These are phyloP conservation scores for Theodoxus fluviatilis DNA, from an alignment of 2,888 invertebrate species.

Conservation along the genomic window DNA sequence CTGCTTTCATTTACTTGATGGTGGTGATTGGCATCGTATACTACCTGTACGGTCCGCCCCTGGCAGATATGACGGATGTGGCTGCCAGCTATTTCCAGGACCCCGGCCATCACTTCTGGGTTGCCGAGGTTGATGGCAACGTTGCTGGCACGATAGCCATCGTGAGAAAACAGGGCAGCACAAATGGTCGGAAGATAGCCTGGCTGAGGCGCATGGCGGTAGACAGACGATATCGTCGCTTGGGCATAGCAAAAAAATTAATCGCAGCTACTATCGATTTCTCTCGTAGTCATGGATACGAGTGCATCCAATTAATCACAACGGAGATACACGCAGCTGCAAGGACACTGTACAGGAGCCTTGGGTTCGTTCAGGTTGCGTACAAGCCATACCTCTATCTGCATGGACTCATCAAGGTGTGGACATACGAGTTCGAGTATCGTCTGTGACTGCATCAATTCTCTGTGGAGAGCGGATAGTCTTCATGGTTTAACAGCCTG, in stretches of 20 bases:
- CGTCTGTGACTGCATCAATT: no score
- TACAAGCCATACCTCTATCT: slow-evolving; percentile 34
- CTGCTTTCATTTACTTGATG: slow-evolving; percentile 27
- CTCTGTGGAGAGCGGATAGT: no score
- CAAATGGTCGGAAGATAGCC: slow-evolving; percentile 30
- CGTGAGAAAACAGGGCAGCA: slow-evolving; percentile 25
- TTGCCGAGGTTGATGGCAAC: slow-evolving; percentile 33
- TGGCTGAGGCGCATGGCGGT: slow-evolving; percentile 42
- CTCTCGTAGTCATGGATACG: slow-evolving; percentile 32
- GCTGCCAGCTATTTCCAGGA: slow-evolving; percentile 30
- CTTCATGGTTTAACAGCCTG: no score
- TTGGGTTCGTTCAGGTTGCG: slow-evolving; percentile 33
- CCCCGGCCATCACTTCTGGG: slow-evolving; percentile 36
- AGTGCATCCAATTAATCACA: slow-evolving; percentile 36
- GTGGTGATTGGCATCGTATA: slow-evolving; percentile 28
- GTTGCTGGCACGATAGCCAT: slow-evolving; percentile 41
- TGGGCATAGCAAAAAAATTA: slow-evolving; percentile 37
- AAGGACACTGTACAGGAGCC: slow-evolving; percentile 31
- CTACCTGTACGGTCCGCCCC: slow-evolving; percentile 37
- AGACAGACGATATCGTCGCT: slow-evolving; percentile 30
- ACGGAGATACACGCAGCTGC: slow-evolving; percentile 41
- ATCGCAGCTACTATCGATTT: slow-evolving; percentile 34
- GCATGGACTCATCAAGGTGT: slow-evolving; percentile 31
- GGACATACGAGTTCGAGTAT: slow-evolving; percentile 40
- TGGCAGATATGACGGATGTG: slow-evolving; percentile 35